phyloP scores from a whole-genome alignment of 2,888 invertebrate genomes.

The Rosalia funebris region DNA sequence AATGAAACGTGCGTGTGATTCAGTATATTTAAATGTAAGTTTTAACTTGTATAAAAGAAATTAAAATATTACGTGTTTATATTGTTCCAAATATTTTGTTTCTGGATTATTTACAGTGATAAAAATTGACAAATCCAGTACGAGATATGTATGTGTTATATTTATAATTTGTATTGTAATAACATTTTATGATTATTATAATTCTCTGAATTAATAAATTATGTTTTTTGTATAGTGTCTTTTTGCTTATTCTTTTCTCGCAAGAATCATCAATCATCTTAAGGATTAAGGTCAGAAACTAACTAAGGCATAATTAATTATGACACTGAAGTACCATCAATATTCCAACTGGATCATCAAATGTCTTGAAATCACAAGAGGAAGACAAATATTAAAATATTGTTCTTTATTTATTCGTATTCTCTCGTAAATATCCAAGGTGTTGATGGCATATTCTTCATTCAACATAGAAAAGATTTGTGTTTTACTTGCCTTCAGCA shows the following conservation, averaged over 20 bases:
- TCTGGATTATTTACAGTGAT: slow-evolving; percentile 2
- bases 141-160: not conserved
- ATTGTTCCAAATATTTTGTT: not conserved
- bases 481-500: too few relatives aligned
- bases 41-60: not conserved
- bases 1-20: slow-evolving; percentile 3
- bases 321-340: too few relatives aligned
- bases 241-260: not conserved
- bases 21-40: not conserved
- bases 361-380: too few relatives aligned
- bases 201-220: slow-evolving; percentile 7
- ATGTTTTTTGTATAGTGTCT: not conserved
- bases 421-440: too few relatives aligned
- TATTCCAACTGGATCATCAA: too few relatives aligned
- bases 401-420: too few relatives aligned
- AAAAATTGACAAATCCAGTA: slow-evolving; percentile 8
- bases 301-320: too few relatives aligned
- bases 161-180: slow-evolving; percentile 4
- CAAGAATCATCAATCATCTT: too few relatives aligned
- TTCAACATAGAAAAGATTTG: too few relatives aligned
- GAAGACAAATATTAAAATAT: too few relatives aligned
- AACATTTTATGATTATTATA: slow-evolving; percentile 8
- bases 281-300: too few relatives aligned
- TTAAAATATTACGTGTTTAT: not conserved
- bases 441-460: too few relatives aligned